Conservation (phyloP, 2,888 invertebrate genomes). For the Hypsopygia costalis region DNA sequence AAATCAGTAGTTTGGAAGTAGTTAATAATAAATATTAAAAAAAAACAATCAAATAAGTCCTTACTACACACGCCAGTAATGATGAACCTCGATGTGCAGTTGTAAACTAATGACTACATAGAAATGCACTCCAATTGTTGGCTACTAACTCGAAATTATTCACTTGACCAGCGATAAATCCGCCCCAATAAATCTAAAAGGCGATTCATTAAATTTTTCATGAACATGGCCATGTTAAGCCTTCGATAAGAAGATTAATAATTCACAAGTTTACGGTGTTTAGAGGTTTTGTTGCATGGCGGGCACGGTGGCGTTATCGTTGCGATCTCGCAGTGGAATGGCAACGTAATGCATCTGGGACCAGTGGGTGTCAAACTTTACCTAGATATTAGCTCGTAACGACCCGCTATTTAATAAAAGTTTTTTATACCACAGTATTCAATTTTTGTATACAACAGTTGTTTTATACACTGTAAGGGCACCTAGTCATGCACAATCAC, state of each 20-base stretch:
- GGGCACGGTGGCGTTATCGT: conserved; percentile 65
- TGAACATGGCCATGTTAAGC: conserved; percentile 57
- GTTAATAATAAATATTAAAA: too few species aligned
- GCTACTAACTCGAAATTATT: conserved; percentile 17
- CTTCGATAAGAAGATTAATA: conserved; percentile 73
- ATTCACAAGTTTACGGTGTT: conserved; percentile 79
- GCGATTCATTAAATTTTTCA: conserved; percentile 75
- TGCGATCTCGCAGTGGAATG: conserved; percentile 56
- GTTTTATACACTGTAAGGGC: too few species aligned
- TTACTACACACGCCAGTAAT: too few species aligned
- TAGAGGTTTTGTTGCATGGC: conserved; percentile 69
- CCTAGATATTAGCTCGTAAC: too few species aligned
- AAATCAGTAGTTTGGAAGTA: too few species aligned
- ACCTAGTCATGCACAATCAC: too few species aligned
- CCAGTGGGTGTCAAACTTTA: conserved; percentile 9
- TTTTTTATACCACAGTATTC: too few species aligned
- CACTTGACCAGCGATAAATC: conserved; percentile 25
- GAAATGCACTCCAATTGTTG: conserved; percentile 3
- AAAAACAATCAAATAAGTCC: too few species aligned
- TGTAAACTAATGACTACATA: background rate
- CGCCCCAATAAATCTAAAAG: conserved; percentile 53
- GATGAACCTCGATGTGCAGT: too few species aligned
- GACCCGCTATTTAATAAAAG: too few species aligned
- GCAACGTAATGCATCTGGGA: conserved; percentile 51
- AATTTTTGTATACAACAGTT: too few species aligned